Evolutionary conservation across 2,113 vertebrate species (phyloP), one percentile per base, ranked within the genome.

Genomic region (Pseudonaja textilis): DNA sequence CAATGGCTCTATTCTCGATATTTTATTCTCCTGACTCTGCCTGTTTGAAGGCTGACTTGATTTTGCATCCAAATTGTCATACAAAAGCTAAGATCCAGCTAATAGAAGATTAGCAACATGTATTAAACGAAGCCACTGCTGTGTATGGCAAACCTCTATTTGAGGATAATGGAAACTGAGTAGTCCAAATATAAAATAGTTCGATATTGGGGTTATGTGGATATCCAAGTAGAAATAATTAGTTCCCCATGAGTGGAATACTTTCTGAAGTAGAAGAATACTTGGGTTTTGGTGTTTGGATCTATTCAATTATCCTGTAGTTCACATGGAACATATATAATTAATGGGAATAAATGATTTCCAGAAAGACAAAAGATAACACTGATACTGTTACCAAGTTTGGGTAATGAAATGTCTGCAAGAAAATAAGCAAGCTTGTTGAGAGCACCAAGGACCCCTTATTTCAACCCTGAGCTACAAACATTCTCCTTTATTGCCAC

Each of bases 41-140:
- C 69, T 94, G 42, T 26, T 92, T 95, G 52, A 22, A 93, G 94
- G 85, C 92, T 94, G 47, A 81, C 93, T 69, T 74, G 25, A 25
- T 94, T 95, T 4, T 69, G 93, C n/a, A 94, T 94, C 52, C 93
- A 93, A 92, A 93, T 95, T 64, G 95, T 87, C 59, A 85, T 94
- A 93, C 11, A 26, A 93, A 93, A 94, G 91, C 74, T 81, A 96
- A 95, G 95, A 94, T 92, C 94, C 93, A 85, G 22, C 93, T 96
- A 96, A 96, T 89, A 52, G 50, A 94, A 96, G 93, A 92, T 47
- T 94, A 92, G 54, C 47, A 94, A 85, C 39, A 92, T 11, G 95
- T 91, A 87, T 92, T 93, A 93, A 95, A 86, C 34, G 89, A 92
- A 94, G 10, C 12, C 25, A 61, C 34, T 0, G 0, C 89, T 89